phyloP scores from a whole-genome alignment of 2,113 vertebrate genomes.

The Tretioscincus oriximinensis region DNA sequence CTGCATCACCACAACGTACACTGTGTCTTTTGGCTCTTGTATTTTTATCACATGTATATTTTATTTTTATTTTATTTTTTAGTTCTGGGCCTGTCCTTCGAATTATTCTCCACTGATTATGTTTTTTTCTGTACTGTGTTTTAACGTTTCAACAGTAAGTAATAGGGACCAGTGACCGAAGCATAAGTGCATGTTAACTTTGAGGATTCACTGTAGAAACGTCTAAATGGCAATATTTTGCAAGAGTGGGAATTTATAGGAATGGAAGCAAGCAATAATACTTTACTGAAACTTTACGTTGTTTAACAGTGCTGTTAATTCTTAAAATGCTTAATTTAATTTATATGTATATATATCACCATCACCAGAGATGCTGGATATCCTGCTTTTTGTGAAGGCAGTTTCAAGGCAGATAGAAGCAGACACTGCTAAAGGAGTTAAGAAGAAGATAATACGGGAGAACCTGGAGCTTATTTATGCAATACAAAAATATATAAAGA shows the following conservation, averaged over 20 bases:
- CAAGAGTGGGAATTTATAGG: too few species aligned
- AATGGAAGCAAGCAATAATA: conserved; percentile 12
- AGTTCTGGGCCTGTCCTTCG: conserved; percentile 74
- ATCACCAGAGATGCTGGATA: too few species aligned
- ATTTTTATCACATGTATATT: conserved; percentile 47
- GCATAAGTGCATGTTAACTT: conserved; percentile 38
- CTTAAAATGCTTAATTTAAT: neutral
- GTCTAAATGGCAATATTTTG: conserved; percentile 33
- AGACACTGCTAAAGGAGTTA: too few species aligned
- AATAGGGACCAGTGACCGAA: conserved; percentile 57
- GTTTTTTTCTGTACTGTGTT: conserved; percentile 63
- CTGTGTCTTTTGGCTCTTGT: conserved; percentile 8
- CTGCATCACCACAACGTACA: neutral
- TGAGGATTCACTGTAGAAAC: conserved; percentile 37
- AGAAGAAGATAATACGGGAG: too few species aligned
- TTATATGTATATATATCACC: neutral
- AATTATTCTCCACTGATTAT: conserved; percentile 77
- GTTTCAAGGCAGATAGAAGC: too few species aligned
- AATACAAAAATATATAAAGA: too few species aligned
- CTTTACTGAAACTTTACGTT: conserved; percentile 16
- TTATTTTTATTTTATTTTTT: conserved; percentile 57
- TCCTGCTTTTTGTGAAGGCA: too few species aligned
- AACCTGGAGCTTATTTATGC: too few species aligned
- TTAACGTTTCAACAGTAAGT: conserved; percentile 79
- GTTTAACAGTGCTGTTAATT: conserved; percentile 1